Conservation (phyloP, 2,113 vertebrate species). For the Pelodiscus sinensis region DNA sequence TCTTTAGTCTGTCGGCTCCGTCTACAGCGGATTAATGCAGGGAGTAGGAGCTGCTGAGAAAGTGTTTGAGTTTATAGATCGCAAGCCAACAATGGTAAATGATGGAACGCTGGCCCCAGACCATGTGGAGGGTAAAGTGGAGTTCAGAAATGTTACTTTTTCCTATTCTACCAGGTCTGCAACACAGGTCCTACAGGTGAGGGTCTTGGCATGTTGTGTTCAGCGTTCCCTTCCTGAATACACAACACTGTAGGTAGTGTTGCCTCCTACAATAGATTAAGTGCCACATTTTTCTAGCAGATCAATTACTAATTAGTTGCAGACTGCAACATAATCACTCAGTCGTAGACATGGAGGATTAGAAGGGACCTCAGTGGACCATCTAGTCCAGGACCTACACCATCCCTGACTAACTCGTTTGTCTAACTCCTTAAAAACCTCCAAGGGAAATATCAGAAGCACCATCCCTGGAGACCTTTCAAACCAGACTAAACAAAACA, state of each 20-base stretch:
- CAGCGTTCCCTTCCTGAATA: not conserved
- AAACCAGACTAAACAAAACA: not conserved
- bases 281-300: fast-evolving
- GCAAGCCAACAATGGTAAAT: slow-evolving; percentile 83
- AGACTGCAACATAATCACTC: not conserved
- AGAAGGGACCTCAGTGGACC: not conserved
- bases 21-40: slow-evolving; percentile 97
- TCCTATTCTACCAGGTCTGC: slow-evolving; percentile 90
- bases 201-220: not conserved
- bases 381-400: not conserved
- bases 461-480: not conserved
- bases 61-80: slow-evolving; percentile 95
- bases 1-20: slow-evolving; percentile 88
- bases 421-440: not conserved
- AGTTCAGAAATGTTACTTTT: slow-evolving; percentile 91
- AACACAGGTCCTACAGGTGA: slow-evolving; percentile 90
- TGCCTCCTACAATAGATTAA: not conserved
- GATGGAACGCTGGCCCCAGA: slow-evolving; percentile 87
- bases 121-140: slow-evolving; percentile 86
- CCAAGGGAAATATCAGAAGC: not conserved
- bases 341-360: not conserved
- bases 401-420: not conserved
- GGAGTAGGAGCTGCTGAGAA: slow-evolving; percentile 96
- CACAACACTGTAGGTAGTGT: not conserved
- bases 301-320: not conserved